Evolutionary conservation across 2,113 vertebrate genomes (phyloP).

Genomic region (Lonchura striata): DNA sequence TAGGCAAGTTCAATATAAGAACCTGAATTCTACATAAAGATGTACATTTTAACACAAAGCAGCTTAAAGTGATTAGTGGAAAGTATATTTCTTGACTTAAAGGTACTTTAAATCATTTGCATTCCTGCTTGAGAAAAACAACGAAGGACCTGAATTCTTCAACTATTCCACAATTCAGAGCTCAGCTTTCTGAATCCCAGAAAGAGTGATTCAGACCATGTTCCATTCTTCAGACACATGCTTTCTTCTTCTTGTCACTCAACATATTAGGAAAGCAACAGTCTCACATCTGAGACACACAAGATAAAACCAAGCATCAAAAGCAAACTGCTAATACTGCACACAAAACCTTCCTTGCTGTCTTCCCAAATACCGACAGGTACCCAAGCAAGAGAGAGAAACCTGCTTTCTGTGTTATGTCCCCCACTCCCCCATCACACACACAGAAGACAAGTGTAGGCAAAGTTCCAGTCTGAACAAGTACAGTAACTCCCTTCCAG

Average conservation of each 20-base stretch:
- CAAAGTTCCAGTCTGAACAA: not conserved
- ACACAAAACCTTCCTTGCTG: not conserved
- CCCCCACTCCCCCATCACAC: rapidly evolving
- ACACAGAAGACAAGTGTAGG: not conserved
- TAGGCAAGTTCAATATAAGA: not conserved
- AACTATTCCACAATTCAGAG: not conserved
- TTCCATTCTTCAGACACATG: not conserved
- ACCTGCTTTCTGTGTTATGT: not conserved
- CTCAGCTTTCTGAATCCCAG: not conserved
- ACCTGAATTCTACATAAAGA: not conserved
- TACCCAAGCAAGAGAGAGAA: not conserved
- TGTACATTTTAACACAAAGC: not conserved
- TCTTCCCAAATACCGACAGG: not conserved
- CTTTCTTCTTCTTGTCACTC: not conserved
- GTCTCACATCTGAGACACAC: not conserved
- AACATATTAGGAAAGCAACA: not conserved
- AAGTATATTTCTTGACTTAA: not conserved
- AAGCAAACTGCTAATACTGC: not conserved
- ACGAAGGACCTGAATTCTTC: not conserved
- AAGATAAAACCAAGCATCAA: not conserved
- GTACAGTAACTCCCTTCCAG: not conserved
- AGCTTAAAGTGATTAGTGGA: not conserved
- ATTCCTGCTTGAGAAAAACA: not conserved
- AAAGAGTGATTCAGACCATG: not conserved
- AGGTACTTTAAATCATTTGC: not conserved